Evolutionary conservation across 2,888 invertebrate genomes (phyloP).

Genomic region (Petrolisthes cinctipes): DNA sequence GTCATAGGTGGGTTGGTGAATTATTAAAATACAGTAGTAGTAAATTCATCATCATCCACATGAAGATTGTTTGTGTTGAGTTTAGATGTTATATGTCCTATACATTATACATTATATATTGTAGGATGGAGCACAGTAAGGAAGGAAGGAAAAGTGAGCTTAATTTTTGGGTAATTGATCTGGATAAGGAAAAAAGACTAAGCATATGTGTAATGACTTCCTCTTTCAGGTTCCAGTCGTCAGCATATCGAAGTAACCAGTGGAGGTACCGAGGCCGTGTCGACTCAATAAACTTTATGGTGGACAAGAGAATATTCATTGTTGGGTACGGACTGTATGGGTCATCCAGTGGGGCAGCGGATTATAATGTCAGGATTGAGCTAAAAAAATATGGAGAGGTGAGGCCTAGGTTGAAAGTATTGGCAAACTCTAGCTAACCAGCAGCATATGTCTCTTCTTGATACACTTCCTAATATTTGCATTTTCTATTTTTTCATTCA

Average conservation of each 20-base stretch:
- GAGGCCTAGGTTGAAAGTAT: not conserved
- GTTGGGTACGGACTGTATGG: slow-evolving; percentile 96
- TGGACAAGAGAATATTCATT: slow-evolving; percentile 94
- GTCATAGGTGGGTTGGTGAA: slow-evolving; percentile 55
- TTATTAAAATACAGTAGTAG: no score
- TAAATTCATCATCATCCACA: no score
- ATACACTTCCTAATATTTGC: no score
- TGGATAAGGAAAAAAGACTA: no score
- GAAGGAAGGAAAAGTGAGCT: not conserved
- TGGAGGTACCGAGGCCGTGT: slow-evolving; percentile 97
- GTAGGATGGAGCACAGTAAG: not conserved
- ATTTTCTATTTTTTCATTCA: no score
- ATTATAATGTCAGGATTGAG: slow-evolving; percentile 94
- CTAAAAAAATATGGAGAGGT: slow-evolving; percentile 84
- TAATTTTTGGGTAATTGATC: no score
- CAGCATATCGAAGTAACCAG: slow-evolving; percentile 95
- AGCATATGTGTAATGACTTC: not conserved
- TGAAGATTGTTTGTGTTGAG: no score
- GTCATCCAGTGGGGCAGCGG: slow-evolving; percentile 94
- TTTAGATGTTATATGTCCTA: not conserved
- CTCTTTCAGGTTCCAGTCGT: slow-evolving; percentile 81
- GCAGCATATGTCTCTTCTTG: no score
- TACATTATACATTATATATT: no score
- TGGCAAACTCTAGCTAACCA: no score
- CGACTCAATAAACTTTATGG: slow-evolving; percentile 96